A percentile compares a stretch with the other conserved stretches of the same genome.
phyloP scores from a whole-genome alignment of 2,888 invertebrate genomes.

The Osmoderma eremita region DNA sequence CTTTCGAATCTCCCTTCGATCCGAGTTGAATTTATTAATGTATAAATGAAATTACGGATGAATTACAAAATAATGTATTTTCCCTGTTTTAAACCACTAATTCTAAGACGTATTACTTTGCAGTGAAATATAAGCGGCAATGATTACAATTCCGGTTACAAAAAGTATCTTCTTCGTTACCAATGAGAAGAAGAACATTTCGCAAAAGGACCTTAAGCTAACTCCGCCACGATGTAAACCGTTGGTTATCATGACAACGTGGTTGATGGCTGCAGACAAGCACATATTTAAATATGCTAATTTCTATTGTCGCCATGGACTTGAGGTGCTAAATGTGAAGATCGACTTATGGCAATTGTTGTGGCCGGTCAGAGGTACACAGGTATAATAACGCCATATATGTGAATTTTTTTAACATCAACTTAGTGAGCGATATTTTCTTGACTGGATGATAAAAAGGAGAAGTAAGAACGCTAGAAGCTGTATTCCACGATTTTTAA shows the following conservation, averaged over 20 bases:
- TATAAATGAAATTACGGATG: no score
- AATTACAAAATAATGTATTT: no score
- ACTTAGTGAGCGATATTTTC: no score
- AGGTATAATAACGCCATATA: background rate
- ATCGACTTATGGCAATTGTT: constrained; percentile 19
- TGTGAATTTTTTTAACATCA: no score
- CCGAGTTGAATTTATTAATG: no score
- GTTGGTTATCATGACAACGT: constrained; percentile 24
- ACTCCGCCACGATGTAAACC: constrained; percentile 8
- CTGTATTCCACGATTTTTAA: no score
- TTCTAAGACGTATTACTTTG: background rate
- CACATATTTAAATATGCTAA: constrained; percentile 22
- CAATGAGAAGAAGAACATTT: background rate
- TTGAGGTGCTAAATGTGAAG: constrained; percentile 17
- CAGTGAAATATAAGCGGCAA: background rate
- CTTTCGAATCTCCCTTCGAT: no score
- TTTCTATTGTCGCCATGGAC: constrained; percentile 16
- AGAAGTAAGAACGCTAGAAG: no score
- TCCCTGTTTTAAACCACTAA: no score
- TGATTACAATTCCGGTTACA: constrained; percentile 2
- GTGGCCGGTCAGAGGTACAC: constrained; percentile 19
- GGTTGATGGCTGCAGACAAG: constrained; percentile 23
- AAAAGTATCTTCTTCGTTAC: constrained; percentile 10
- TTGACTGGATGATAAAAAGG: no score
- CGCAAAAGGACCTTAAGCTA: background rate